These are phyloP conservation scores for Aulostomus chinensis DNA, from an alignment of 2,797 vertebrate species.

Conservation along the genomic window DNA sequence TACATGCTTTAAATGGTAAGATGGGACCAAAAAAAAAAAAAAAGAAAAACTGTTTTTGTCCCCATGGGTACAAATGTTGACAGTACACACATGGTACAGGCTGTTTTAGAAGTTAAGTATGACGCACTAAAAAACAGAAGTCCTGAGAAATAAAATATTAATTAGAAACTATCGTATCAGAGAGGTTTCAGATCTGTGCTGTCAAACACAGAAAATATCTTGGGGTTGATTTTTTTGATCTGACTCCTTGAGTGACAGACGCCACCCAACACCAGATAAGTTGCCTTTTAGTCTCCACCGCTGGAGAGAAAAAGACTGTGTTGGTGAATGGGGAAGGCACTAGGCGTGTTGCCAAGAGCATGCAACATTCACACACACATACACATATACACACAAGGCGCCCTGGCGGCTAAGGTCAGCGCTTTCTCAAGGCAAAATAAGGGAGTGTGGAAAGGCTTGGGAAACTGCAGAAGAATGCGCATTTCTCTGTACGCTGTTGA, in stretches of 20 bases:
- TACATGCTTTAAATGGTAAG: neutral
- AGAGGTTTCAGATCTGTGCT: neutral
- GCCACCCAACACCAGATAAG: slow-evolving; percentile 20
- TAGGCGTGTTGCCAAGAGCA: slow-evolving; percentile 66
- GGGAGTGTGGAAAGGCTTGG: slow-evolving; percentile 74
- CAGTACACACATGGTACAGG: neutral
- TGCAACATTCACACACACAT: slow-evolving; percentile 40
- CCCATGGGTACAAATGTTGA: neutral
- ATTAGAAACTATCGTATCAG: neutral
- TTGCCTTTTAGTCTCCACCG: slow-evolving; percentile 40
- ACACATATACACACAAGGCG: slow-evolving; percentile 31
- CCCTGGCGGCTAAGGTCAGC: slow-evolving; percentile 76
- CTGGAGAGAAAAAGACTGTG: slow-evolving; percentile 70
- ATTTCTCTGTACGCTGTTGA: slow-evolving; percentile 49
- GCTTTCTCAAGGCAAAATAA: slow-evolving; percentile 82
- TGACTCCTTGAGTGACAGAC: slow-evolving; percentile 13
- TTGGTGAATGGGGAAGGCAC: slow-evolving; percentile 61
- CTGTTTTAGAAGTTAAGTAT: neutral
- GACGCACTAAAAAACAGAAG: neutral
- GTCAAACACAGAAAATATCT: neutral
- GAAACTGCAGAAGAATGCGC: slow-evolving; percentile 73
- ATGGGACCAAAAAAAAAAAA: neutral
- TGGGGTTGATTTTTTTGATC: slow-evolving; percentile 17
- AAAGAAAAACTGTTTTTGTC: neutral
- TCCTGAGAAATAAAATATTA: neutral